These are phyloP conservation scores for Scaptomyza montana DNA, from an alignment of 1,140 invertebrate genomes.

Conservation along the genomic window DNA sequence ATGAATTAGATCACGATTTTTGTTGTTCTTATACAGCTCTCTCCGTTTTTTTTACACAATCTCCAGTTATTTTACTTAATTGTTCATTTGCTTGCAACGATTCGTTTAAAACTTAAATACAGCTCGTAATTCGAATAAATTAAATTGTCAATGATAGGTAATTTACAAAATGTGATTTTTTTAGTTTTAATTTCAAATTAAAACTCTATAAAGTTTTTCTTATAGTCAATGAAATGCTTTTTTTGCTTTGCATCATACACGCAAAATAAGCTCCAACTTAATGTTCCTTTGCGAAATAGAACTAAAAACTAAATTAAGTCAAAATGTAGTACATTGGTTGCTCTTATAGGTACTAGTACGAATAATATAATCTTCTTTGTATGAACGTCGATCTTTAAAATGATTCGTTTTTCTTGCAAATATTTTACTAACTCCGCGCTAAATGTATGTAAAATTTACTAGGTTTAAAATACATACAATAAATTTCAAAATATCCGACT, in stretches of 20 bases:
- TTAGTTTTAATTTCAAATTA: slow-evolving; percentile 46
- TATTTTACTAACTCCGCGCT: slow-evolving; percentile 77
- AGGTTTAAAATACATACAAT: slow-evolving; percentile 63
- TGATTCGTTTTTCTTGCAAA: slow-evolving; percentile 50
- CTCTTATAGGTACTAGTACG: slow-evolving; percentile 33
- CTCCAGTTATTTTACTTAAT: slow-evolving; percentile 50
- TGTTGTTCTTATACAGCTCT: slow-evolving; percentile 67
- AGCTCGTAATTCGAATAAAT: slow-evolving; percentile 45
- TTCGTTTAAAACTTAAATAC: slow-evolving; percentile 15
- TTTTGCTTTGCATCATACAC: slow-evolving; percentile 2
- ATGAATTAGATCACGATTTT: slow-evolving; percentile 76
- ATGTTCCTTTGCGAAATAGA: slow-evolving; percentile 6
- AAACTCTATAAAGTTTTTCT: slow-evolving; percentile 29
- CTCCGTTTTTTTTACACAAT: slow-evolving; percentile 54
- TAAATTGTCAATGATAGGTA: slow-evolving; percentile 69
- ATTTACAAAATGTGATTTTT: slow-evolving; percentile 66
- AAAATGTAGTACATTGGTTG: slow-evolving; percentile 38
- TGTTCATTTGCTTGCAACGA: slow-evolving; percentile 31
- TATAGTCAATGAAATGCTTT: slow-evolving; percentile 15
- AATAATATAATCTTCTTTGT: slow-evolving; percentile 12
- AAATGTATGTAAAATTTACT: slow-evolving; percentile 77
- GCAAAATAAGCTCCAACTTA: slow-evolving; percentile 35
- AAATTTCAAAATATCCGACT: slow-evolving; percentile 62
- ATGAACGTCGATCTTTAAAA: slow-evolving; percentile 31
- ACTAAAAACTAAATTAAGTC: slow-evolving; percentile 30